Conservation (phyloP, 2,797 vertebrate species). For the Falco berigora region DNA sequence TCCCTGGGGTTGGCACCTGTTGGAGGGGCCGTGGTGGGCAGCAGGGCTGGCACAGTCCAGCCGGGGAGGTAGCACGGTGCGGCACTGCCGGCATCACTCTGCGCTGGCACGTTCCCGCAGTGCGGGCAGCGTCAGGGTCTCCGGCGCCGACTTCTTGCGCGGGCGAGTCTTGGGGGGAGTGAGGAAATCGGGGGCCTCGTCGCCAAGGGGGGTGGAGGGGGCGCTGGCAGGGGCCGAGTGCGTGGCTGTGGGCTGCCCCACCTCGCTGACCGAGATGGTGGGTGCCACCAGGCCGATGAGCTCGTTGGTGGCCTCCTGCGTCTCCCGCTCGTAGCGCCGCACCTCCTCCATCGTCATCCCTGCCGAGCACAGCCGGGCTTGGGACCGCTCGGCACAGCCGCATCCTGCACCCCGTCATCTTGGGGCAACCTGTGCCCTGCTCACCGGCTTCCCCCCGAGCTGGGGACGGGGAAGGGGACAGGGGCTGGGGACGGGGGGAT, state of each 20-base stretch:
- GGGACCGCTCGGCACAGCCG: not conserved
- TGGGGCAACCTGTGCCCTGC: not conserved
- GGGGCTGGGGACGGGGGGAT: not conserved
- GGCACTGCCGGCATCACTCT: not conserved
- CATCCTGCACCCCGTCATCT: not conserved
- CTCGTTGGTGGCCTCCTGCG: conserved; percentile 84
- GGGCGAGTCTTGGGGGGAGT: conserved; percentile 63
- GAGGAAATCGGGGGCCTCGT: conserved; percentile 72
- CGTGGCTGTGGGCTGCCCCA: conserved; percentile 18
- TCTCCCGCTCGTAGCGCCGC: conserved; percentile 80
- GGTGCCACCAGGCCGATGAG: conserved; percentile 75
- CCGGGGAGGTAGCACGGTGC: rapidly evolving
- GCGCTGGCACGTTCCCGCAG: conserved; percentile 46
- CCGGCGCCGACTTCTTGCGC: conserved; percentile 70
- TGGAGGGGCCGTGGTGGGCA: not conserved
- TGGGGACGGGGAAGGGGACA: not conserved
- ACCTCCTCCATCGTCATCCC: conserved; percentile 89
- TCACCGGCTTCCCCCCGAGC: not conserved
- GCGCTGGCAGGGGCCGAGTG: conserved; percentile 62
- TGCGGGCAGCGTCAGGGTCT: conserved; percentile 65
- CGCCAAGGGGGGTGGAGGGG: conserved; percentile 66
- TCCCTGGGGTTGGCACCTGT: not conserved
- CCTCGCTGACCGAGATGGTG: conserved; percentile 65
- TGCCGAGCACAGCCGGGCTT: conserved; percentile 52
- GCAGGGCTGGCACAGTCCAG: not conserved